Base-by-base conservation (phyloP, 1,140 invertebrate genomes). In the Macrosteles quadrilineatus region DNA sequence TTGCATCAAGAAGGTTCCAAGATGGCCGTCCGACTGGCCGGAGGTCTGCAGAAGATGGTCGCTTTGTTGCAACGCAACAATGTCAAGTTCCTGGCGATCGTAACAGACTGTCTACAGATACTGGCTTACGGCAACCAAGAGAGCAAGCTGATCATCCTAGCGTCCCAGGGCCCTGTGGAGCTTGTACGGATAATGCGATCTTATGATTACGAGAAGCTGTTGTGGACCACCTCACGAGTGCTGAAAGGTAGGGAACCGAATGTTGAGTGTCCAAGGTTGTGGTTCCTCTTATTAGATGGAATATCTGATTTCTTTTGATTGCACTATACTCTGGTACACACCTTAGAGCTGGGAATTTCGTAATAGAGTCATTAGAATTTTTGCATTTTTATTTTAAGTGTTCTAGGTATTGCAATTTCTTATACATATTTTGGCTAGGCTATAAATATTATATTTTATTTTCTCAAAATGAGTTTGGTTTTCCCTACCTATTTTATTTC, bases 81-180 rank as follows among this genome's bases (percentile, higher is more conserved):
- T 81, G 94, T 97, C 17, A 98, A 98, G 82, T 98, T 98, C 80
- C 83, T 98, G 74, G 96, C 97, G 6, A 97, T 98, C 79, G 96
- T 98, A n/a, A 98, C 97, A 1, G 98, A 99, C 82, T 99, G 97
- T 79, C 86, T 99, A 27, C 97, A 99, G 81, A 98, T 99, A 80
- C 82, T 99, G 72, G 96, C 97, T 11, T 98, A 98, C 80, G 97
- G 97, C n/a, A 98, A 98, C 82, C 97, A 98, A 80, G 97, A 99
- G 81, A 97, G 94, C 78, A 99, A 99, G 84, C 82, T 98, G 1
- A 98, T 98, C 69, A 99, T 99, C 77, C 83, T 99, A 14, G 96
- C 97, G 2, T 97, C 94, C 64, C 96, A 98, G 78, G 98, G 97
- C 29, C 97, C 98, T 0, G 92, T 94, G 74, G 96, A 98, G 81